These are phyloP conservation scores for Platerodrilus igneus DNA, from an alignment of 2,888 invertebrate species.

Conservation along the genomic window DNA sequence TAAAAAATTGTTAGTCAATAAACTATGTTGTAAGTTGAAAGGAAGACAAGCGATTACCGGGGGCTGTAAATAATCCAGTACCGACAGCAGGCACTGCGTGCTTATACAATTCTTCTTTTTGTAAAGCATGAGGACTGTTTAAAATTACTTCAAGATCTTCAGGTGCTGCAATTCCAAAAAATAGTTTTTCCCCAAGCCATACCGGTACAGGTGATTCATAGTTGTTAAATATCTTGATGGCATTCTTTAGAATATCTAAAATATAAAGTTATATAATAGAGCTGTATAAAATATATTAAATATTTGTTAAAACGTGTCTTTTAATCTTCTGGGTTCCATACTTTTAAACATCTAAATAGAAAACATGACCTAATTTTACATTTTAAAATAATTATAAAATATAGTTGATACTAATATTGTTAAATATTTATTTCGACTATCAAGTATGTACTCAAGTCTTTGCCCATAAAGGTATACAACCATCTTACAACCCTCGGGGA, in stretches of 20 bases:
- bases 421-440: no score
- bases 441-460: no score
- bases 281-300: no score
- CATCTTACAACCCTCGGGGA: no score
- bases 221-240: not conserved
- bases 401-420: no score
- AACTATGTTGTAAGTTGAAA: constrained; percentile 19
- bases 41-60: constrained; percentile 25
- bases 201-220: constrained; percentile 15
- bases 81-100: constrained; percentile 17
- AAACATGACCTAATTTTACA: no score
- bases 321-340: no score
- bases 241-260: constrained; percentile 3
- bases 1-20: constrained; percentile 26
- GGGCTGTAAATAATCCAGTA: constrained; percentile 23
- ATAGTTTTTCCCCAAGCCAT: constrained; percentile 34
- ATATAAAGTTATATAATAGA: not conserved
- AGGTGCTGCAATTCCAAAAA: constrained; percentile 33
- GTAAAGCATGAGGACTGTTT: constrained; percentile 29
- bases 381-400: no score
- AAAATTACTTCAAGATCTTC: constrained; percentile 35
- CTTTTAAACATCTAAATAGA: no score
- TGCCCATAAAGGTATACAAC: no score
- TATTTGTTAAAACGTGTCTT: no score
- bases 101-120: constrained; percentile 28